These are phyloP conservation scores for Aramus guarauna DNA, from an alignment of 2,113 vertebrate species.

Conservation along the genomic window DNA sequence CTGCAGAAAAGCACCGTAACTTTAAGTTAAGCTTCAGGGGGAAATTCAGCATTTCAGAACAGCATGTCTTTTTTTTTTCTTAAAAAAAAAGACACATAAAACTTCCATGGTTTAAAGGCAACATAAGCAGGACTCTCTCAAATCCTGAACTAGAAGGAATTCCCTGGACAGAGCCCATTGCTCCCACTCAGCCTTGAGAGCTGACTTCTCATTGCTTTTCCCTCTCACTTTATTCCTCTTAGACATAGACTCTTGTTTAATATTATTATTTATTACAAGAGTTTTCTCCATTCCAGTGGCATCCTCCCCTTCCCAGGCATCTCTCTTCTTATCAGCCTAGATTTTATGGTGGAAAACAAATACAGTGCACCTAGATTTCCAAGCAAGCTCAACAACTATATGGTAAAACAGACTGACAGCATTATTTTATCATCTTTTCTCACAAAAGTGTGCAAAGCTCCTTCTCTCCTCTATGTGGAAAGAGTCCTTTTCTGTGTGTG, in stretches of 20 bases:
- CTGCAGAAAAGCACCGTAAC: neutral
- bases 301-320: neutral
- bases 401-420: neutral
- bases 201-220: neutral
- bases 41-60: neutral
- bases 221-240: neutral
- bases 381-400: neutral
- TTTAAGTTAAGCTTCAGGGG: neutral
- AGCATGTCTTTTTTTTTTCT: neutral
- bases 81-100: neutral
- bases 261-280: neutral
- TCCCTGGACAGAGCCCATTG: neutral
- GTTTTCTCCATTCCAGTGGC: neutral
- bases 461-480: neutral
- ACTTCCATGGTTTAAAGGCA: neutral
- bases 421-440: neutral
- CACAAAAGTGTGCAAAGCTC: neutral
- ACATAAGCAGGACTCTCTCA: neutral
- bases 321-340: neutral
- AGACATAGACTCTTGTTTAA: too few relatives aligned
- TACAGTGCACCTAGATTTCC: neutral
- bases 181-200: neutral
- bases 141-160: neutral
- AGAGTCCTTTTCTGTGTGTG: neutral
- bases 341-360: neutral